Percentiles rank a stretch among this genome's conserved stretches.
Conservation (phyloP, 37 sponge, comb jelly and placozoan species). For the Bolinopsis microptera region DNA sequence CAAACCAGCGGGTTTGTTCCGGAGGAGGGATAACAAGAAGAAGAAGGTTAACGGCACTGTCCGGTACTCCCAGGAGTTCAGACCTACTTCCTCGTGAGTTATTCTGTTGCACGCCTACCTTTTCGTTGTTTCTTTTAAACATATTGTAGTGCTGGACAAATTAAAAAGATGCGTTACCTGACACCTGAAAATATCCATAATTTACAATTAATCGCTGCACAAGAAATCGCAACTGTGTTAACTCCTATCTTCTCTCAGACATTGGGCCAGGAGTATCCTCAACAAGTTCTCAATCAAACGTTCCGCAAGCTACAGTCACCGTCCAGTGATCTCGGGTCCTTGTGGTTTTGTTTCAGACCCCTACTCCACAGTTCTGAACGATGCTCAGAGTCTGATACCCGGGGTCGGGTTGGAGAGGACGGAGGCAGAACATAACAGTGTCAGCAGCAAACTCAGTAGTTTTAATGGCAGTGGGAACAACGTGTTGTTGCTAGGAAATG, state of each 20-base stretch:
- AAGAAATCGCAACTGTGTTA: too few relatives aligned
- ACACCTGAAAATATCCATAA: too few relatives aligned
- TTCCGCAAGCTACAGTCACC: background rate
- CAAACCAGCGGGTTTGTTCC: background rate
- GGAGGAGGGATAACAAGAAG: slow-evolving; percentile 12
- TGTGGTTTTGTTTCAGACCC: slow-evolving; percentile 62
- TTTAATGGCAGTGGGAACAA: background rate
- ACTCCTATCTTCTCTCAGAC: too few relatives aligned
- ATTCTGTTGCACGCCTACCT: too few relatives aligned
- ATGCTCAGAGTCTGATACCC: background rate
- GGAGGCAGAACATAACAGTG: slow-evolving; percentile 11
- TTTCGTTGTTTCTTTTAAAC: too few relatives aligned
- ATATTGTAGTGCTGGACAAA: too few relatives aligned
- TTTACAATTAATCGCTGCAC: too few relatives aligned
- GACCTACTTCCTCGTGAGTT: slow-evolving; percentile 27
- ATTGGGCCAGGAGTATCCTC: slow-evolving; percentile 49
- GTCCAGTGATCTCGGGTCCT: slow-evolving; percentile 39
- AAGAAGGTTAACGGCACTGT: background rate
- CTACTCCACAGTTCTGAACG: slow-evolving; percentile 14
- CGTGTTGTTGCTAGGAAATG: slow-evolving; percentile 15
- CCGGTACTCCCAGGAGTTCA: background rate
- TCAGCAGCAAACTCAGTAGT: background rate
- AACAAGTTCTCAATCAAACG: slow-evolving; percentile 43
- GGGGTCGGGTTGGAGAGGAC: background rate
- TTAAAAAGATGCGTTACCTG: too few relatives aligned